Conservation (phyloP, 2,113 vertebrate species). For the Grantiella picta region DNA sequence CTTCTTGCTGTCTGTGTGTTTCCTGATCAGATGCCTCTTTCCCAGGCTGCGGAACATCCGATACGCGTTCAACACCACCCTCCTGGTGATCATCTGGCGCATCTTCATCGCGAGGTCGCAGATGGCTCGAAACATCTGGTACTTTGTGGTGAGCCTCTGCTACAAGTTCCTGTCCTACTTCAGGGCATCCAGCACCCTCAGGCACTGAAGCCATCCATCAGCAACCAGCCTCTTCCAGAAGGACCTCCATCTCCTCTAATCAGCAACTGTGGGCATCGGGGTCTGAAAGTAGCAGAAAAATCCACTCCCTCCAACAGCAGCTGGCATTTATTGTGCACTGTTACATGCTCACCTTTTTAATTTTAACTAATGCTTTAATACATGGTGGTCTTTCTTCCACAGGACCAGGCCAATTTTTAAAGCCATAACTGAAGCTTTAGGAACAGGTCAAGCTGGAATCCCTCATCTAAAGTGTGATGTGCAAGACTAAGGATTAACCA, state of each 20-base stretch:
- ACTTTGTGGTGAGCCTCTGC: constrained; percentile 95
- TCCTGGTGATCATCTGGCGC: constrained; percentile 91
- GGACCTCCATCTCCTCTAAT: constrained; percentile 40
- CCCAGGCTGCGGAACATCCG: constrained; percentile 89
- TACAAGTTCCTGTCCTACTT: constrained; percentile 97
- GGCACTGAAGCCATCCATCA: constrained; percentile 70
- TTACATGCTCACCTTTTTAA: constrained; percentile 19
- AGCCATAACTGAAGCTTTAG: constrained; percentile 59
- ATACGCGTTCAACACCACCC: constrained; percentile 87
- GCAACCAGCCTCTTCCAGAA: constrained; percentile 8
- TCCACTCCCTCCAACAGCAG: constrained; percentile 13
- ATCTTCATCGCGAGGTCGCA: constrained; percentile 93
- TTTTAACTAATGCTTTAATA: constrained; percentile 38
- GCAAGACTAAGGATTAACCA: constrained; percentile 18
- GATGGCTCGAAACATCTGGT: constrained; percentile 95
- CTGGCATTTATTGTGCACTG: constrained; percentile 24
- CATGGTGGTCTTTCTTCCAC: constrained; percentile 16
- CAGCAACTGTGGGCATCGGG: neutral
- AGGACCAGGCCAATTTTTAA: constrained; percentile 45
- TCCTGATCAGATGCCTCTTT: neutral
- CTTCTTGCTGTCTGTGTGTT: neutral
- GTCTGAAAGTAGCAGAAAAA: constrained; percentile 49
- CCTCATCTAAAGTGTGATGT: neutral
- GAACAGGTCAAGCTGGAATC: constrained; percentile 4
- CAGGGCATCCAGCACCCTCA: constrained; percentile 89